phyloP scores from a whole-genome alignment of 2,888 invertebrate genomes.

The Lamellibrachia satsuma region DNA sequence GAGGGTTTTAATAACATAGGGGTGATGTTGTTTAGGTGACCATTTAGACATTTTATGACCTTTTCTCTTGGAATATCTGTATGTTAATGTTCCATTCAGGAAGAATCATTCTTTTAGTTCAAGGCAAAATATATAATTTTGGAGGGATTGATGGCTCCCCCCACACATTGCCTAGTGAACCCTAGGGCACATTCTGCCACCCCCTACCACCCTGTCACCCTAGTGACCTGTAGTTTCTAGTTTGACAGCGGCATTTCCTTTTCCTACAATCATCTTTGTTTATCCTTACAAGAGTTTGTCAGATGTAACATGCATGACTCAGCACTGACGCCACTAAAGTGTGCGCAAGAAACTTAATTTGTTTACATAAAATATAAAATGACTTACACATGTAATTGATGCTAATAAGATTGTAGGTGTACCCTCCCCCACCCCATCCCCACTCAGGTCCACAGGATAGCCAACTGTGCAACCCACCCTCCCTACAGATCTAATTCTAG shows the following conservation, averaged over 20 bases:
- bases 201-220: background rate
- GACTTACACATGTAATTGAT: background rate
- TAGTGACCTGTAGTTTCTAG: background rate
- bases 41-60: slow-evolving; percentile 2
- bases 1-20: slow-evolving; percentile 3
- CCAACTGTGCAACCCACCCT: too few species aligned
- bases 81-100: background rate
- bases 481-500: background rate
- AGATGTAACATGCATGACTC: background rate
- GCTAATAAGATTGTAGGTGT: background rate
- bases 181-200: too few species aligned
- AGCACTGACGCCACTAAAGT: background rate
- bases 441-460: too few species aligned
- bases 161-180: background rate
- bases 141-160: background rate
- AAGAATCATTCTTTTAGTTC: background rate
- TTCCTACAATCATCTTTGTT: background rate
- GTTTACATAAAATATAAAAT: background rate
- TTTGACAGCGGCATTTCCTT: background rate
- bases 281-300: background rate
- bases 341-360: background rate
- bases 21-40: background rate
- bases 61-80: background rate
- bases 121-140: background rate
- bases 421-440: background rate